A percentile compares a stretch with the other conserved stretches of the same genome.
Conservation (phyloP, 2,113 vertebrate genomes). For the Garra rufa region DNA sequence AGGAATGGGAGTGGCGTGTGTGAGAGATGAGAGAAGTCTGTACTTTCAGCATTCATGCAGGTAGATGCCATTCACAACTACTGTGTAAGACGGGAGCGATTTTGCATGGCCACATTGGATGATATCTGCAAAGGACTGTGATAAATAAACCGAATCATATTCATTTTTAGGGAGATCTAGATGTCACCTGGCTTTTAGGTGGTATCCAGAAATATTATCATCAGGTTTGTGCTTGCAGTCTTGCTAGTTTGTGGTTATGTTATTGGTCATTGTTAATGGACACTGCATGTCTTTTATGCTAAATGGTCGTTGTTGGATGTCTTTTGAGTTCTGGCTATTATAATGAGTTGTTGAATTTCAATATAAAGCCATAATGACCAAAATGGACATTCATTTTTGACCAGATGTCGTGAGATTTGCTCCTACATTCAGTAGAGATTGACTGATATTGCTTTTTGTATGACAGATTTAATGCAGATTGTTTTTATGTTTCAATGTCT, state of each 20-base stretch:
- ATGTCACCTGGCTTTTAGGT: not conserved
- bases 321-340: not conserved
- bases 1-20: conserved; percentile 26
- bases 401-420: not conserved
- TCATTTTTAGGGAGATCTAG: not conserved
- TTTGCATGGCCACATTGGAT: not conserved
- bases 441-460: not conserved
- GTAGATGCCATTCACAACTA: conserved; percentile 28
- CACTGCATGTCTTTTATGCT: not conserved
- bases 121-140: not conserved
- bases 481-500: not conserved
- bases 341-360: not conserved
- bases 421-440: not conserved
- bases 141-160: not conserved
- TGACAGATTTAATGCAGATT: not conserved
- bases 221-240: not conserved
- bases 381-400: not conserved
- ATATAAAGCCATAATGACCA: not conserved
- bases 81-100: no score
- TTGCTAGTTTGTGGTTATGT: not conserved
- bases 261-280: not conserved
- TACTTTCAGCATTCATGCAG: conserved; percentile 22
- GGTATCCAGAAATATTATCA: not conserved
- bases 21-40: conserved; percentile 27
- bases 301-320: not conserved